Evolutionary conservation across 2,797 vertebrate species (phyloP).

Genomic region (Darevskia nairensis): DNA sequence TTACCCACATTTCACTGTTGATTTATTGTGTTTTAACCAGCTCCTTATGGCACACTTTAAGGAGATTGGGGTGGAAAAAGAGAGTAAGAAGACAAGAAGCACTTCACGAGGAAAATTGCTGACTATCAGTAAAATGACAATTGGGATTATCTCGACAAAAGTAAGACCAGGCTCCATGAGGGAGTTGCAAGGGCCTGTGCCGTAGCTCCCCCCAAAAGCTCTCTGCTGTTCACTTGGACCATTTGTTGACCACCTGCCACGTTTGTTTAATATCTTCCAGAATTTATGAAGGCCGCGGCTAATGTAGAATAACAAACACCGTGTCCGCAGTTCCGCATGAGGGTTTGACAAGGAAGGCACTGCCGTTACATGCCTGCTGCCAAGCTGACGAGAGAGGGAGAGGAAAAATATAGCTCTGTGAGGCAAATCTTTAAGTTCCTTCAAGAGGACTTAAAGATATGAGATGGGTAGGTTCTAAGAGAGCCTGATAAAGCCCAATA

Average conservation of each 20-base stretch:
- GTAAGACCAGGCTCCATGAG: constrained; percentile 38
- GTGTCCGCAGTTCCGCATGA: fast-evolving
- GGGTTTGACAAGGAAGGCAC: neutral
- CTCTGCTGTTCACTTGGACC: constrained; percentile 50
- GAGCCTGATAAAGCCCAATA: constrained; percentile 79
- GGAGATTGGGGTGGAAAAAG: constrained; percentile 33
- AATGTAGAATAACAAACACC: constrained; percentile 74
- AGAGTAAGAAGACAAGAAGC: constrained; percentile 68
- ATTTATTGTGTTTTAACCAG: constrained; percentile 90
- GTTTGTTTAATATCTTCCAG: constrained; percentile 80
- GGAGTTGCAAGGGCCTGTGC: neutral
- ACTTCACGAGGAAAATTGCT: constrained; percentile 64
- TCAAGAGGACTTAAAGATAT: constrained; percentile 41
- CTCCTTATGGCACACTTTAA: constrained; percentile 80
- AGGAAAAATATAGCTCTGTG: constrained; percentile 5
- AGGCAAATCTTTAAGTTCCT: constrained; percentile 23
- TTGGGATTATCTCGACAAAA: constrained; percentile 25
- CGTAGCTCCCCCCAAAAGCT: neutral
- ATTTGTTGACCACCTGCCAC: constrained; percentile 74
- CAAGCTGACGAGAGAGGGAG: constrained; percentile 5
- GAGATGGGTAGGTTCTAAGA: constrained; percentile 72
- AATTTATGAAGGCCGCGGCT: constrained; percentile 78
- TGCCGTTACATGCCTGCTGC: fast-evolving
- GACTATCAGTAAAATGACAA: constrained; percentile 59
- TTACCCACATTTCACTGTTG: constrained; percentile 86